Evolutionary conservation across 1,140 invertebrate species (phyloP).

Genomic region (Phthorimaea operculella): DNA sequence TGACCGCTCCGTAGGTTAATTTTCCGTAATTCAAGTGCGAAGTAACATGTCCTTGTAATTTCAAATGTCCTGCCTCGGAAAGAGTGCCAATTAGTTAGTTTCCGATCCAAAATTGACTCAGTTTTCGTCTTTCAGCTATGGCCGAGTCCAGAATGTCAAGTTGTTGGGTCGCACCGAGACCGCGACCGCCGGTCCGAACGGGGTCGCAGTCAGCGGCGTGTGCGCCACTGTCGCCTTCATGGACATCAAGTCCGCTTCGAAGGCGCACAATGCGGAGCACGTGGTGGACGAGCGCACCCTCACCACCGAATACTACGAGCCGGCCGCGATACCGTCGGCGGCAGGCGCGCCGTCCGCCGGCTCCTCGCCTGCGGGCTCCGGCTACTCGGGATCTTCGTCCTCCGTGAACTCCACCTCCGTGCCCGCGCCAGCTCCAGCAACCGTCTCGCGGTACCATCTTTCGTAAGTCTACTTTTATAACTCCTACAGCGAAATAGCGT

Average conservation of each 20-base stretch:
- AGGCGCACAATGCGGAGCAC: constrained; percentile 91
- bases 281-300: constrained; percentile 86
- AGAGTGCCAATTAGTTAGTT: too few species aligned
- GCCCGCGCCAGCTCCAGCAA: constrained; percentile 53
- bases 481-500: constrained; percentile 4
- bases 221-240: constrained; percentile 94
- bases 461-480: constrained; percentile 41
- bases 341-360: constrained; percentile 63
- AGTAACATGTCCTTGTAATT: too few species aligned
- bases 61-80: too few species aligned
- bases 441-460: constrained; percentile 64
- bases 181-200: constrained; percentile 65
- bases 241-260: constrained; percentile 95
- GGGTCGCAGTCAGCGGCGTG: constrained; percentile 68
- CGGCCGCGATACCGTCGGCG: constrained; percentile 75
- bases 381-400: constrained; percentile 70
- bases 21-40: too few species aligned
- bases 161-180: constrained; percentile 75
- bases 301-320: constrained; percentile 94
- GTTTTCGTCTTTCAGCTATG: constrained; percentile 79
- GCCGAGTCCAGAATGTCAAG: constrained; percentile 96
- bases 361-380: constrained; percentile 70
- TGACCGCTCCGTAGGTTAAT: too few species aligned
- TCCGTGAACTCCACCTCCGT: constrained; percentile 69
- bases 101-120: too few species aligned